Percentiles rank a stretch among this genome's conserved stretches.
Evolutionary conservation across 2,888 invertebrate genomes (phyloP).

Genomic region (Drosophila nigricruria): DNA sequence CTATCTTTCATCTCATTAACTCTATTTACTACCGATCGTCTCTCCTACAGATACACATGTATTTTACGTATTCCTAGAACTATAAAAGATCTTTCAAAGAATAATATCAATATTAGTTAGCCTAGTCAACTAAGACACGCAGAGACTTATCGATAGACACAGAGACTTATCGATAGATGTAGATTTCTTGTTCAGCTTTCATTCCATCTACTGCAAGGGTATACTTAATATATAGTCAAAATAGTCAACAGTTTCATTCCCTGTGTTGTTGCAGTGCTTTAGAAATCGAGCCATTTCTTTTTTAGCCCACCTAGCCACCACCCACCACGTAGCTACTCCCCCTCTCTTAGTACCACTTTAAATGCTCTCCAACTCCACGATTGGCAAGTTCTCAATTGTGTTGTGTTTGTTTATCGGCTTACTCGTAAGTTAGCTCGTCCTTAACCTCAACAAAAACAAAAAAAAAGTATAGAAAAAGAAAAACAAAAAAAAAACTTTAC

Average conservation of each 20-base stretch:
- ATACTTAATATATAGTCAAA: background rate
- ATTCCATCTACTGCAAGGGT: background rate
- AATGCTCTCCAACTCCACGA: slow-evolving; percentile 64
- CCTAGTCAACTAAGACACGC: too few relatives aligned
- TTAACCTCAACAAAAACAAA: slow-evolving; percentile 4
- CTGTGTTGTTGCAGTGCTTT: slow-evolving; percentile 34
- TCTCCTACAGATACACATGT: too few relatives aligned
- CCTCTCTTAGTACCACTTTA: slow-evolving; percentile 61
- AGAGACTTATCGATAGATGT: too few relatives aligned
- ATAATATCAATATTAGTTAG: background rate
- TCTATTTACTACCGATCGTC: too few relatives aligned
- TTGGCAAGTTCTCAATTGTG: slow-evolving; percentile 79
- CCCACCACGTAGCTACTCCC: slow-evolving; percentile 53
- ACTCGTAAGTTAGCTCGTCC: slow-evolving; percentile 39
- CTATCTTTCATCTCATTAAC: too few relatives aligned
- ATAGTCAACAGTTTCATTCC: slow-evolving; percentile 31
- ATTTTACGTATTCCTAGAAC: too few relatives aligned
- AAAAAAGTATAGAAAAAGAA: background rate
- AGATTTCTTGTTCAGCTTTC: too few relatives aligned
- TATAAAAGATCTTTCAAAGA: too few relatives aligned
- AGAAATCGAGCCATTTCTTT: slow-evolving; percentile 61
- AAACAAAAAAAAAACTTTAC: background rate
- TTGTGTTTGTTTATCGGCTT: slow-evolving; percentile 51
- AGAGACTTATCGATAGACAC: too few relatives aligned
- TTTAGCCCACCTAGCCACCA: slow-evolving; percentile 66